Evolutionary conservation across 2,113 vertebrate genomes (phyloP).

Genomic region (Larimichthys polyactis): DNA sequence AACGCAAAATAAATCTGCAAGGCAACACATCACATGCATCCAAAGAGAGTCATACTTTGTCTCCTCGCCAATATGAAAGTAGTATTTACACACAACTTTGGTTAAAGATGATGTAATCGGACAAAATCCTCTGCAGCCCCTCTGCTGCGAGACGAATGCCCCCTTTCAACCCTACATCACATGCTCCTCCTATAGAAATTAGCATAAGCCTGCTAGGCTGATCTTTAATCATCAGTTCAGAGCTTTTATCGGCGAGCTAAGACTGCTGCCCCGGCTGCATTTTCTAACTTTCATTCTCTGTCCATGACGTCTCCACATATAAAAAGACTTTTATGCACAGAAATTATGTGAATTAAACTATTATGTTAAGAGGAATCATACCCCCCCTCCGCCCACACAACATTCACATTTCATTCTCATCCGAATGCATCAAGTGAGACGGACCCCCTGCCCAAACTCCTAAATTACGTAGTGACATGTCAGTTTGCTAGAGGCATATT

Average conservation of each 20-base stretch:
- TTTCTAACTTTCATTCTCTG: conserved; percentile 13
- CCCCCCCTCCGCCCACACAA: neutral
- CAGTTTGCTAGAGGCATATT: conserved; percentile 32
- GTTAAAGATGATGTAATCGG: conserved; percentile 15
- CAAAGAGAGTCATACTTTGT: neutral
- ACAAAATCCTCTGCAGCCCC: neutral
- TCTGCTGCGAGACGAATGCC: conserved; percentile 6
- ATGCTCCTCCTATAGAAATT: conserved; percentile 30
- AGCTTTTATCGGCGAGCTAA: conserved; percentile 20
- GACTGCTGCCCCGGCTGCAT: neutral
- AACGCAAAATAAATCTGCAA: conserved; percentile 23
- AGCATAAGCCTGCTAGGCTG: conserved; percentile 10
- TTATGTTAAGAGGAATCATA: neutral
- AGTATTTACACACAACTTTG: conserved; percentile 11
- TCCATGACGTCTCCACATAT: conserved; percentile 2
- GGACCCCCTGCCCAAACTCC: conserved; percentile 8
- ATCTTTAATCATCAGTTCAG: conserved; percentile 1
- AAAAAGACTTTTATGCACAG: conserved; percentile 9
- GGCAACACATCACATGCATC: neutral
- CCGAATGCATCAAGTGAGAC: neutral
- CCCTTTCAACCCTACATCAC: conserved; percentile 19
- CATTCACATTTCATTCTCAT: conserved; percentile 21
- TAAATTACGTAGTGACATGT: conserved; percentile 48
- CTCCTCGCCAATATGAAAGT: conserved; percentile 8
- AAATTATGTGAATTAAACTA: neutral